Conservation (phyloP, 2,113 vertebrate genomes). For the Kryptolebias marmoratus region DNA sequence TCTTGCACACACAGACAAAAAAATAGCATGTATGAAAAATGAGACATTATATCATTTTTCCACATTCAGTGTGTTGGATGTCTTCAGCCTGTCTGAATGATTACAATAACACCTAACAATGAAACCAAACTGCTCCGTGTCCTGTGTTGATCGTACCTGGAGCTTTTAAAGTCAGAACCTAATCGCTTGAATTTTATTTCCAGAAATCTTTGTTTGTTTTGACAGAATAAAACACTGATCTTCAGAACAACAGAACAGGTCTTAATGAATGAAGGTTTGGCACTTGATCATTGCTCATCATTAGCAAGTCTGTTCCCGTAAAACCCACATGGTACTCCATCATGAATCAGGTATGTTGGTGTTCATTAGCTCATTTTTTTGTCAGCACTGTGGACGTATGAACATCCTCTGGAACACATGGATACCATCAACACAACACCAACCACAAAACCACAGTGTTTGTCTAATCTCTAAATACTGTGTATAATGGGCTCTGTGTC, state of each 20-base stretch:
- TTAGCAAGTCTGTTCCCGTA: constrained; percentile 50
- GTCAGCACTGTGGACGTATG: constrained; percentile 55
- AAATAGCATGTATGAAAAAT: constrained; percentile 34
- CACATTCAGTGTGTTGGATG: background rate
- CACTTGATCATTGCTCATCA: constrained; percentile 41
- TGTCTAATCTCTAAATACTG: constrained; percentile 75
- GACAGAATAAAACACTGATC: background rate
- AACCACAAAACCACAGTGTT: constrained; percentile 74
- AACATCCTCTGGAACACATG: constrained; percentile 71
- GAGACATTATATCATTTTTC: constrained; percentile 17
- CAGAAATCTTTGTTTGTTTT: background rate
- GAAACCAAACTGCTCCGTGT: background rate
- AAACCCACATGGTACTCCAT: constrained; percentile 44
- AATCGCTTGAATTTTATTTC: background rate
- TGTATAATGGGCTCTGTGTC: constrained; percentile 69
- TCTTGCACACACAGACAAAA: constrained; percentile 35
- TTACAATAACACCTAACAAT: constrained; percentile 1
- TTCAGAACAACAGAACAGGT: background rate
- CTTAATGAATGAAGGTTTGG: background rate
- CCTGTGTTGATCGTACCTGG: background rate
- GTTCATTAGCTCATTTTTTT: constrained; percentile 62
- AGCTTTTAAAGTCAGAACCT: background rate
- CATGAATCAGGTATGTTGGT: constrained; percentile 66
- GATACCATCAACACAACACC: constrained; percentile 64
- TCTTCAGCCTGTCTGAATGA: background rate